Evolutionary conservation across 1,140 invertebrate genomes (phyloP).

Genomic region (Drosophila arizonae): DNA sequence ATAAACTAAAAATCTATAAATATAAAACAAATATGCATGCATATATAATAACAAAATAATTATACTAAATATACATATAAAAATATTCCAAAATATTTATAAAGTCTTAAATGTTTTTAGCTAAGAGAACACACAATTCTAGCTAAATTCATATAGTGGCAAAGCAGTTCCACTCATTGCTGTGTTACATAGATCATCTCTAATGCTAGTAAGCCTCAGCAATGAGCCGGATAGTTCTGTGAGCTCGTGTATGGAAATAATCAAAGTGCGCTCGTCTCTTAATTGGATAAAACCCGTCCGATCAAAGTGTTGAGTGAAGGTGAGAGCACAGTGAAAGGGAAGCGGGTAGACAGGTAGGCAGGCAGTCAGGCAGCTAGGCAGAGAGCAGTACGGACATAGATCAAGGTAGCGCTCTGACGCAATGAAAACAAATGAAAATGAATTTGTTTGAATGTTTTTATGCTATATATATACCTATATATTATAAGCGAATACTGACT

Average conservation of each 20-base stretch:
- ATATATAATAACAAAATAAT: too few species aligned
- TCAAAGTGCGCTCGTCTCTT: slow-evolving; percentile 48
- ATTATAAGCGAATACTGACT: neutral
- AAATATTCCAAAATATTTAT: too few species aligned
- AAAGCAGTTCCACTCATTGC: too few species aligned
- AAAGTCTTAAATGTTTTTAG: too few species aligned
- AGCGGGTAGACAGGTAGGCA: neutral
- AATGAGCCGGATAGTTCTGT: neutral
- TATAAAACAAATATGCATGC: too few species aligned
- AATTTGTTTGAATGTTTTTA: neutral
- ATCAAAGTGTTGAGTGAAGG: slow-evolving; percentile 7
- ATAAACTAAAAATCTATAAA: too few species aligned
- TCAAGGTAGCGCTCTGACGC: slow-evolving; percentile 21
- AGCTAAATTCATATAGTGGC: too few species aligned
- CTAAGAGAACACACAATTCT: too few species aligned
- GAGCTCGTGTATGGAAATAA: slow-evolving; percentile 21
- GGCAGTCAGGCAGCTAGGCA: neutral
- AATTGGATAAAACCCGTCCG: slow-evolving; percentile 48
- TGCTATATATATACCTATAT: too few species aligned
- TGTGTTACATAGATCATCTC: slow-evolving; percentile 29
- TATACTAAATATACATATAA: too few species aligned
- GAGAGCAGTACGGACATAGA: neutral
- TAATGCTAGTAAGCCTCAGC: neutral
- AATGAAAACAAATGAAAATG: slow-evolving; percentile 16
- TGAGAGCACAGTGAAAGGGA: neutral